Evolutionary conservation across 2,113 vertebrate genomes (phyloP).

Genomic region (Melanostigma gelatinosum): DNA sequence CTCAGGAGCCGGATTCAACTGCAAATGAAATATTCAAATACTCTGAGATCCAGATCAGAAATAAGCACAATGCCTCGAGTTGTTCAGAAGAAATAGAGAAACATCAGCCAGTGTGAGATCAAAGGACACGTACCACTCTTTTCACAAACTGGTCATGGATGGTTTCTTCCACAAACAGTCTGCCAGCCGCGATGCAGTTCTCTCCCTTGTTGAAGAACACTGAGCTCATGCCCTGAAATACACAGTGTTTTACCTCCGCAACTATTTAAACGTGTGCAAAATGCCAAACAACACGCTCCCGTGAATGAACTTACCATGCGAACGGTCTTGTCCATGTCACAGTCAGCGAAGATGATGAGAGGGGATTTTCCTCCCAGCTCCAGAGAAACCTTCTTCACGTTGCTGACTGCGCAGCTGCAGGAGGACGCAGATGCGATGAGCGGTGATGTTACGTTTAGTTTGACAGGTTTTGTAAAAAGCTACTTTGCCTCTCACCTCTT

Average conservation of each 20-base stretch:
- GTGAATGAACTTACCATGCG: conserved; percentile 82
- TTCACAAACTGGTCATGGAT: conserved; percentile 87
- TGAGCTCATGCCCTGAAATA: conserved; percentile 87
- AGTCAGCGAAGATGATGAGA: conserved; percentile 90
- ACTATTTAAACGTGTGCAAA: neutral
- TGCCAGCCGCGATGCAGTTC: conserved; percentile 90
- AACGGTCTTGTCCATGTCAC: conserved; percentile 89
- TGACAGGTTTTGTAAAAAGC: neutral
- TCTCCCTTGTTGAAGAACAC: conserved; percentile 94
- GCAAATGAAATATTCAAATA: neutral
- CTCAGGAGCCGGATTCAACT: neutral
- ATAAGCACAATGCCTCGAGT: neutral
- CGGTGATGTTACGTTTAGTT: rapidly evolving
- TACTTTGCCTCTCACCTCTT: conserved; percentile 81
- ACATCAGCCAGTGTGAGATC: neutral
- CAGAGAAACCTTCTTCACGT: conserved; percentile 91
- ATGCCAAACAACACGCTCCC: rapidly evolving
- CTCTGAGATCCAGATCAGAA: neutral
- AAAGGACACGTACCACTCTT: conserved; percentile 82
- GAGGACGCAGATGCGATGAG: neutral
- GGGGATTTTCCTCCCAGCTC: conserved; percentile 92
- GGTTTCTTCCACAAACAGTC: conserved; percentile 87
- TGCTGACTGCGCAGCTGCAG: conserved; percentile 87
- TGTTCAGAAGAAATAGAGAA: neutral
- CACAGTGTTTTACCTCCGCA: neutral